Conservation (phyloP, 2,797 vertebrate genomes). For the Peromyscus aztecus region DNA sequence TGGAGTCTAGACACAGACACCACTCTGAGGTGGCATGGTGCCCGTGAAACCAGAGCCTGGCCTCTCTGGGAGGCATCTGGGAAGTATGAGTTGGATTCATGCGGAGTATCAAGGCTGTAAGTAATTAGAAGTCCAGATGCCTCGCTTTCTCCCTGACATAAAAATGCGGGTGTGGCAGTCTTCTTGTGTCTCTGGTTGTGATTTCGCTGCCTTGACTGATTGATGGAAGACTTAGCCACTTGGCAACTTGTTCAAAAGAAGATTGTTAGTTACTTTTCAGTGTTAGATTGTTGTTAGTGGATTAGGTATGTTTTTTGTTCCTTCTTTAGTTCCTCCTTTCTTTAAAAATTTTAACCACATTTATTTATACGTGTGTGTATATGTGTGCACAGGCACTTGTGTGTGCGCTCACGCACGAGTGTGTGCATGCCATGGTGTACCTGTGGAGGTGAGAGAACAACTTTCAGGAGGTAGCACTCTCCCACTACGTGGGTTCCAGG, state of each 20-base stretch:
- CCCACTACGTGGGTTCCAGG: neutral
- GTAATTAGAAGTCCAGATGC: constrained; percentile 11
- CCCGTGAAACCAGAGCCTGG: neutral
- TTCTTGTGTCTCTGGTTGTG: neutral
- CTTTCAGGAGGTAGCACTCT: neutral
- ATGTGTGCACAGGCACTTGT: neutral
- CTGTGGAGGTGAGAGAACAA: neutral
- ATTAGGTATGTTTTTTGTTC: neutral
- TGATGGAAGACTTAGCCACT: neutral
- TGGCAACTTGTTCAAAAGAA: neutral
- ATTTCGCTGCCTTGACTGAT: neutral
- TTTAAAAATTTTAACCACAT: neutral
- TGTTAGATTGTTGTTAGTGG: neutral
- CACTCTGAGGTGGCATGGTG: neutral
- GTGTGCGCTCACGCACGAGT: no score
- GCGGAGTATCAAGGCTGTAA: neutral
- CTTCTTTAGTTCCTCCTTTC: neutral
- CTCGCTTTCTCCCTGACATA: neutral
- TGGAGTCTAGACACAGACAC: neutral
- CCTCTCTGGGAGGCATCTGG: neutral
- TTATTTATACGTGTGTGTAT: neutral
- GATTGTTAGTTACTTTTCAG: neutral
- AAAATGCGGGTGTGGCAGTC: neutral
- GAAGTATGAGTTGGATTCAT: neutral
- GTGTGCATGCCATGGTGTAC: neutral